Evolutionary conservation across 2,888 invertebrate species (phyloP).

Genomic region (Dusona sp.): DNA sequence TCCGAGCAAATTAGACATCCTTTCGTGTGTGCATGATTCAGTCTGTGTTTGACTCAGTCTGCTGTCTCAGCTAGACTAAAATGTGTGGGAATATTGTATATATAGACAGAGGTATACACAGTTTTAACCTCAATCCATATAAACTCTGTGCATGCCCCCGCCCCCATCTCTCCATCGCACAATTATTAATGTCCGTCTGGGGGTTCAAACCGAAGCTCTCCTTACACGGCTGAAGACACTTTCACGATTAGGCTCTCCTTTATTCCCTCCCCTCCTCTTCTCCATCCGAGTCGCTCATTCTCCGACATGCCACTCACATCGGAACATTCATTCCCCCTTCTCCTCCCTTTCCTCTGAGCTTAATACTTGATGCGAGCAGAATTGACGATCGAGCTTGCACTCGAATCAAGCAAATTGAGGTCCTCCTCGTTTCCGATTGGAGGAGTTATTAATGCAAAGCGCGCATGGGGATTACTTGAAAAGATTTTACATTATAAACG

Average conservation of each 20-base stretch:
- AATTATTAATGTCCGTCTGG: slow-evolving; percentile 69
- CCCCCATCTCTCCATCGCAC: slow-evolving; percentile 11
- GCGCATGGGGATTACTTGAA: no score
- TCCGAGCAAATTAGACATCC: slow-evolving; percentile 55
- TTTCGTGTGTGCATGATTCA: neutral
- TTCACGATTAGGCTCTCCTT: slow-evolving; percentile 53
- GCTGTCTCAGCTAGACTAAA: slow-evolving; percentile 21
- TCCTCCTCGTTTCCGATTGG: slow-evolving; percentile 1
- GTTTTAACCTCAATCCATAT: slow-evolving; percentile 5
- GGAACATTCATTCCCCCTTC: slow-evolving; percentile 26
- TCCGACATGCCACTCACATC: slow-evolving; percentile 27
- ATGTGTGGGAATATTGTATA: neutral
- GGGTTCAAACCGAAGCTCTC: slow-evolving; percentile 45
- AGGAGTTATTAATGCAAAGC: slow-evolving; percentile 10
- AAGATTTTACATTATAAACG: neutral
- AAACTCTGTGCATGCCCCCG: slow-evolving; percentile 11
- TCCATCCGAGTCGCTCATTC: neutral
- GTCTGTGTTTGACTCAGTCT: slow-evolving; percentile 29
- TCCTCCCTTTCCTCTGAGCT: slow-evolving; percentile 19
- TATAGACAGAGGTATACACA: neutral
- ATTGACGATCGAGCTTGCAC: slow-evolving; percentile 37
- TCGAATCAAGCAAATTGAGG: slow-evolving; percentile 57
- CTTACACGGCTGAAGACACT: slow-evolving; percentile 62
- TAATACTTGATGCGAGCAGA: slow-evolving; percentile 56
- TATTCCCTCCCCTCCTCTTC: neutral